Conservation (phyloP, 2,888 invertebrate species). For the Ecdyonurus torrentis region DNA sequence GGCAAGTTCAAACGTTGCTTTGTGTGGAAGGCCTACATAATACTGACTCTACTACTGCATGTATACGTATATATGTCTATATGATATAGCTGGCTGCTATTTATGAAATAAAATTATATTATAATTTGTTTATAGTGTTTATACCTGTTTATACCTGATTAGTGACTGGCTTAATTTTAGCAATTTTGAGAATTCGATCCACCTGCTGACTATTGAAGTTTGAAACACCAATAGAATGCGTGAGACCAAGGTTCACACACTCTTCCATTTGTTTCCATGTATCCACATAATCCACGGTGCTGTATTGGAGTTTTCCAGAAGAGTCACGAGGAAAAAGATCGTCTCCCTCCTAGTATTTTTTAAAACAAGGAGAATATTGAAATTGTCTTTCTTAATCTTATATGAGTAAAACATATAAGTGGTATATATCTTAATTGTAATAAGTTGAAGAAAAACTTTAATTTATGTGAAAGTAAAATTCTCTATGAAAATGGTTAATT, state of each 20-base stretch:
- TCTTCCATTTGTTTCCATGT: conserved; percentile 28
- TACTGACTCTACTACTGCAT: too few species aligned
- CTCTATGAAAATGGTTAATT: too few species aligned
- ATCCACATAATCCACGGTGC: conserved; percentile 25
- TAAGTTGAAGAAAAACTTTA: too few species aligned
- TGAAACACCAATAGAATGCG: conserved; percentile 30
- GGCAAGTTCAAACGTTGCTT: too few species aligned
- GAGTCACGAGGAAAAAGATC: conserved; percentile 22
- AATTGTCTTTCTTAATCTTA: too few species aligned
- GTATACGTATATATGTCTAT: too few species aligned
- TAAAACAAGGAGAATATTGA: too few species aligned
- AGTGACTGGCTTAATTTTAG: conserved; percentile 17
- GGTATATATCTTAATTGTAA: too few species aligned
- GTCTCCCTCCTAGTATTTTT: conserved; percentile 24
- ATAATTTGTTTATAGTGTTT: conserved; percentile 22
- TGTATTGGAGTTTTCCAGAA: conserved; percentile 21
- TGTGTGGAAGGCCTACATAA: too few species aligned
- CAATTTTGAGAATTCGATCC: conserved; percentile 25
- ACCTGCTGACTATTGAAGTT: conserved; percentile 34
- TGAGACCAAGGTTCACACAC: conserved; percentile 26
- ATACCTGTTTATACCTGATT: conserved; percentile 15
- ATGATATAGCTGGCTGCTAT: neutral
- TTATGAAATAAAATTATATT: conserved; percentile 17
- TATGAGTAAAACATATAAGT: too few species aligned
- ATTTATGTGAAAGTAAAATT: too few species aligned